Percentiles rank a stretch among this genome's conserved stretches.
phyloP scores from a whole-genome alignment of 2,113 vertebrate genomes.

The Peromyscus leucopus region DNA sequence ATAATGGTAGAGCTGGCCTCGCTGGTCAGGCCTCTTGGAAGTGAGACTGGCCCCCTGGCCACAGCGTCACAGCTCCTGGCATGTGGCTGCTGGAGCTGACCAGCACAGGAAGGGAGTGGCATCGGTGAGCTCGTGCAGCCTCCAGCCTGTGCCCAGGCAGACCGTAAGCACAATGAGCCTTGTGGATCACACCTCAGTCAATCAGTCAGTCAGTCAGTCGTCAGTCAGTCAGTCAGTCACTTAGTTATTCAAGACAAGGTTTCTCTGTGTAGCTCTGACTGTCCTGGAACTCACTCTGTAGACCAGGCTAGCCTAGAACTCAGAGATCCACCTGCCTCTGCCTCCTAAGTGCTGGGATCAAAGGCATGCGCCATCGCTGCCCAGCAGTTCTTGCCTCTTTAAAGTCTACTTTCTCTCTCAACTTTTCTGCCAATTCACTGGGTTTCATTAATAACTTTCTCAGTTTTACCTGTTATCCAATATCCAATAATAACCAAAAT shows the following conservation, averaged over 20 bases:
- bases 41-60: background rate
- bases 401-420: background rate
- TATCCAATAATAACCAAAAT: background rate
- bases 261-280: background rate
- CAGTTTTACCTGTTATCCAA: background rate
- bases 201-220: background rate
- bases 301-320: background rate
- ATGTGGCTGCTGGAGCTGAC: background rate
- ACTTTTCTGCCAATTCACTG: background rate
- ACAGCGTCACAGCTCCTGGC: background rate
- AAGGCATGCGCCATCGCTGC: fast-evolving
- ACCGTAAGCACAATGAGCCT: background rate
- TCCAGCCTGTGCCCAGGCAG: background rate
- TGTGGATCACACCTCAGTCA: background rate
- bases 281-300: background rate
- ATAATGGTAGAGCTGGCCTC: background rate
- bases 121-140: background rate
- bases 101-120: background rate
- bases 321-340: background rate
- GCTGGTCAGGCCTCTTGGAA: background rate
- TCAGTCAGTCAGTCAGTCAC: background rate
- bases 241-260: background rate
- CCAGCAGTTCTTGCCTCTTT: background rate
- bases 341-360: background rate
- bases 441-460: background rate